phyloP scores from a whole-genome alignment of 2,797 vertebrate genomes.

The Austrolebias charrua region DNA sequence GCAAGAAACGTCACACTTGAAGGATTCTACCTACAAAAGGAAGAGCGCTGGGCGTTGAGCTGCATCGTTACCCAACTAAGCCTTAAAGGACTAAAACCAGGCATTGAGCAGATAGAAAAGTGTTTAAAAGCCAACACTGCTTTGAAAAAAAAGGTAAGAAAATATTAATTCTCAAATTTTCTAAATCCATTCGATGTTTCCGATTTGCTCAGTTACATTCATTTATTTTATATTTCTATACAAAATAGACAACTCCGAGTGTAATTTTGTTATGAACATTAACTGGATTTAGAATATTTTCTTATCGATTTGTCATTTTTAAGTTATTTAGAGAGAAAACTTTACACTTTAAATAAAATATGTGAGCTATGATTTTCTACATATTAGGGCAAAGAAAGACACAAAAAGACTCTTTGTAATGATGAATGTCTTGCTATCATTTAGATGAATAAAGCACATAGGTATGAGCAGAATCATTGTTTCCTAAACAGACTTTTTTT shows the following conservation, averaged over 20 bases:
- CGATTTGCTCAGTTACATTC: no score
- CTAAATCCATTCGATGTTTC: no score
- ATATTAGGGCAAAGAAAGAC: constrained; percentile 23
- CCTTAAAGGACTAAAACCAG: constrained; percentile 14
- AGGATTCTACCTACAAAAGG: constrained; percentile 17
- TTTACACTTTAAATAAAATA: background rate
- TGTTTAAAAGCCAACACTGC: constrained; percentile 8
- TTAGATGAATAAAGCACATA: constrained; percentile 15
- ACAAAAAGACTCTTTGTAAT: no score
- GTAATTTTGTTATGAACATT: background rate
- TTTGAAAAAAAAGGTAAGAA: constrained; percentile 60
- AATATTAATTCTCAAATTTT: background rate
- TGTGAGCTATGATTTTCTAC: constrained; percentile 6
- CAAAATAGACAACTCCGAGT: no score
- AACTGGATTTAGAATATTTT: no score
- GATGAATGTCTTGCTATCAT: constrained; percentile 8
- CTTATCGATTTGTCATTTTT: no score
- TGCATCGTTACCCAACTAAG: background rate
- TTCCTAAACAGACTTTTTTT: constrained; percentile 29
- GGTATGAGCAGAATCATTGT: constrained; percentile 14
- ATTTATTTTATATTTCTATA: no score
- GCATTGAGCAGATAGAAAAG: constrained; percentile 21
- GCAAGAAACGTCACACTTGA: constrained; percentile 40
- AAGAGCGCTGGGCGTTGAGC: constrained; percentile 8
- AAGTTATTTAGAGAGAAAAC: no score